Percentiles rank a stretch among this genome's conserved stretches.
Conservation (phyloP, 1,140 invertebrate species). For the Rhopalosiphum padi region DNA sequence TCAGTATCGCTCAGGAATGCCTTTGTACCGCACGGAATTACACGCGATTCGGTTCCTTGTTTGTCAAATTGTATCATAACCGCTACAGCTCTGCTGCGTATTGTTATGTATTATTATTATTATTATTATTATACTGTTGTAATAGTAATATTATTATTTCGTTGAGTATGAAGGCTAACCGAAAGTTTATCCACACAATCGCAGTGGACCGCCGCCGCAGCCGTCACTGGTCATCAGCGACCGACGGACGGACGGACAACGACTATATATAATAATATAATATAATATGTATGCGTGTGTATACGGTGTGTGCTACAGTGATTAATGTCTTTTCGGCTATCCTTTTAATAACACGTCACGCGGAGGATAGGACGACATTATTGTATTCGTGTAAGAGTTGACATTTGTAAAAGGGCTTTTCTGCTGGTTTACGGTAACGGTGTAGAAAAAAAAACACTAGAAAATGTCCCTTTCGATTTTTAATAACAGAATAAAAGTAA, state of each 20-base stretch:
- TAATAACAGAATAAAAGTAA: slow-evolving; percentile 55
- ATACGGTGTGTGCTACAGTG: not conserved
- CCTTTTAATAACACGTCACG: slow-evolving; percentile 55
- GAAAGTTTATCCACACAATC: slow-evolving; percentile 29
- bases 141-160: slow-evolving; percentile 27
- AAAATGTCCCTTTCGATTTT: slow-evolving; percentile 54
- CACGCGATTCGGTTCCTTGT: slow-evolving; percentile 50
- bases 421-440: not conserved
- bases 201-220: not conserved
- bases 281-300: not conserved
- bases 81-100: not conserved
- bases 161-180: not conserved
- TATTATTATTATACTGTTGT: slow-evolving; percentile 28
- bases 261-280: not conserved
- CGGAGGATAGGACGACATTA: slow-evolving; percentile 31
- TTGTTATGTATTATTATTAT: slow-evolving; percentile 33
- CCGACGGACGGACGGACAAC: not conserved
- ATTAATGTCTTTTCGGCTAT: slow-evolving; percentile 51
- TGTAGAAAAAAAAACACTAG: slow-evolving; percentile 39
- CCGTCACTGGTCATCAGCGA: slow-evolving; percentile 31
- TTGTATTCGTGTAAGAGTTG: slow-evolving; percentile 54
- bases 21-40: slow-evolving; percentile 47
- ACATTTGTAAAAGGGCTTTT: slow-evolving; percentile 55
- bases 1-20: slow-evolving; percentile 49
- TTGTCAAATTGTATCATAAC: slow-evolving; percentile 55